Evolutionary conservation across 2,113 vertebrate genomes (phyloP).

Genomic region (Microtus pennsylvanicus): DNA sequence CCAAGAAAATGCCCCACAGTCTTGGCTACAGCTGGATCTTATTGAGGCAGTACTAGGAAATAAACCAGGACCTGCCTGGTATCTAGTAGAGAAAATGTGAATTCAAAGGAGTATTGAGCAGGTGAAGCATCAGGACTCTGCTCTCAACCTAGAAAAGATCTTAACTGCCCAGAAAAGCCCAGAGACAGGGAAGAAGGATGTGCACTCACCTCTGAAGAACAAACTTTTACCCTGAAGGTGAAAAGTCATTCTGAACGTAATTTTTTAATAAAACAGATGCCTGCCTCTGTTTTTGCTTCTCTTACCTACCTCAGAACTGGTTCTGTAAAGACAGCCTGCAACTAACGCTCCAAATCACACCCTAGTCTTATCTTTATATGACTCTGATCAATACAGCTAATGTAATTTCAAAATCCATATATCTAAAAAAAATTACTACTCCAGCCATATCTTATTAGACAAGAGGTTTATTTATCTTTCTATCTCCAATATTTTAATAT

Average conservation of each 20-base stretch:
- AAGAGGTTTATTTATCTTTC: conserved; percentile 4
- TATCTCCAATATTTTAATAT: neutral
- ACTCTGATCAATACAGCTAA: conserved; percentile 45
- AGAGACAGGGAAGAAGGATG: neutral
- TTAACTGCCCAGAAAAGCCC: neutral
- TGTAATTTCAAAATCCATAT: conserved; percentile 54
- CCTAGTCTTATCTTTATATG: conserved; percentile 36
- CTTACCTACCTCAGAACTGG: neutral
- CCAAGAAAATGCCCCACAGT: neutral
- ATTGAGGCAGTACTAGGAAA: neutral
- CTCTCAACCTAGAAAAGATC: neutral
- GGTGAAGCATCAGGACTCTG: neutral
- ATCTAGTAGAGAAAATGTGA: neutral
- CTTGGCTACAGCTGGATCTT: neutral
- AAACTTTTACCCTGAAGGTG: conserved; percentile 41
- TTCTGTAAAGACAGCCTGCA: conserved; percentile 57
- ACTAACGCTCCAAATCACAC: conserved; percentile 43
- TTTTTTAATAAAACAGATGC: conserved; percentile 55
- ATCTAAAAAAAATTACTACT: conserved; percentile 31
- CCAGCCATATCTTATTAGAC: conserved; percentile 32
- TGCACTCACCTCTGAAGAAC: neutral
- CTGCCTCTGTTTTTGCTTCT: neutral
- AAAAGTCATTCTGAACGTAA: conserved; percentile 41
- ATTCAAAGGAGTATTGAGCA: neutral
- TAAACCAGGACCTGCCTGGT: neutral